Evolutionary conservation across 2,888 invertebrate species (phyloP), one percentile per base, ranked within the genome.

Genomic region (Gari tellinella): DNA sequence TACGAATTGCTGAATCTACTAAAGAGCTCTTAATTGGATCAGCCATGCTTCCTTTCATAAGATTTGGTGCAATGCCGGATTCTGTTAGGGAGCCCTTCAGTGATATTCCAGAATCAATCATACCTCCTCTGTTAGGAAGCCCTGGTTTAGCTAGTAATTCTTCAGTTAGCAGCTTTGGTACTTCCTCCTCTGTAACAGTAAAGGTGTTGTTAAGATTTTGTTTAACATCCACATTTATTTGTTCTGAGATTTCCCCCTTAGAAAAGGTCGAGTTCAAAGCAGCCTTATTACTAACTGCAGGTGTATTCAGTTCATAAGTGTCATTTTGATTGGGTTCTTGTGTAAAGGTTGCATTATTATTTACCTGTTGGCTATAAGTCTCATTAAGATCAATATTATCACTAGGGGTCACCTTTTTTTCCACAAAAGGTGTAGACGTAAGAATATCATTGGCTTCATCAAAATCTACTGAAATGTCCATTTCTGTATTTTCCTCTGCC

Each of bases 361-460:
- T 31, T 41, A 25, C 23, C 26, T 73, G 21, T 57, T 79, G 53
- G n/a, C 64, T 77, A 45, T 69, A 84, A 0, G 83, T 82, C 48
- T 74, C 72, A 70, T 81, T 84, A 17, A 82, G 66, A 61, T 74
- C 69, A 15, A 48, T 41, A 43, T 31, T 56, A 68, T 67, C 26
- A 49, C 64, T 46, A 10, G 45, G 51, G 19, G 37, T 15, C 45
- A 37, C 21, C 23, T 19, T 26, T 48, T 73, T 68, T 25, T 72
- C 68, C 49, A 62, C 41, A 70, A 80, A 63, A 15, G 86, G 85
- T 15, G 86, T 85, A 23, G 86, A 86, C 2, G 81, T 75, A 15
- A 78, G 69, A 17, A 77, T 68, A 57, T 68, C 80, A 40, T 64
- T 72, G 31, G 31, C 31, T 55, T 65, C 78, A 52, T 66, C 79